A percentile compares a stretch with the other conserved stretches of the same genome.
Conservation (phyloP, 53 echinoderm and acorn worm genomes). For the Arbacia lixula region DNA sequence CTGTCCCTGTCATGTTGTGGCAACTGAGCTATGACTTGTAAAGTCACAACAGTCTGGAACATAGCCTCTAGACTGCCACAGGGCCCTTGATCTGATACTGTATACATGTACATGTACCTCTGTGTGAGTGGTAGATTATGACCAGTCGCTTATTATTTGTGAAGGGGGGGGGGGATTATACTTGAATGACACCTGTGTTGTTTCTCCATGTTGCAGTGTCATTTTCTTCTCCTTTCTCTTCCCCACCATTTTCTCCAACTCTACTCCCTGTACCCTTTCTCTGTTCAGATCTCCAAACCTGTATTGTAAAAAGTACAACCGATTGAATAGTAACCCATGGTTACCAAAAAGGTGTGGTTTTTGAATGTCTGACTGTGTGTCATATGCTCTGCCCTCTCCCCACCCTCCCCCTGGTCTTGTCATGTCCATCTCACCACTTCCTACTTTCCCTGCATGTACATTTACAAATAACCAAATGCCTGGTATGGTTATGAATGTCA, state of each 20-base stretch:
- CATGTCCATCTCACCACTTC: neutral
- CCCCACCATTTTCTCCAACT: neutral
- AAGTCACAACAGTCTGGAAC: too few relatives aligned
- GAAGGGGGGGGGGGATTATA: too few relatives aligned
- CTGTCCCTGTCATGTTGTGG: too few relatives aligned
- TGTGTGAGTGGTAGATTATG: too few relatives aligned
- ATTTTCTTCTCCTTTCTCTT: neutral
- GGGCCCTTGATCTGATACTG: too few relatives aligned
- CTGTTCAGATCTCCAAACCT: slow-evolving; percentile 60
- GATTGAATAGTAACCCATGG: slow-evolving; percentile 56
- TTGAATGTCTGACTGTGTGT: slow-evolving; percentile 26
- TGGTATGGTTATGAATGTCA: too few relatives aligned
- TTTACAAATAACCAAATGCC: too few relatives aligned
- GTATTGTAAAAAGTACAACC: slow-evolving; percentile 61
- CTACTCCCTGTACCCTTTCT: neutral
- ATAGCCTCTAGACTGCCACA: too few relatives aligned
- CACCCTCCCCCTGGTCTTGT: neutral
- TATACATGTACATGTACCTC: too few relatives aligned
- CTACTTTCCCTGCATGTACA: neutral
- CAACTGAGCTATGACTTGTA: too few relatives aligned
- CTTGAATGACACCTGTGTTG: neutral
- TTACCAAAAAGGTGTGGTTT: slow-evolving; percentile 53
- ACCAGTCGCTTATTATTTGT: too few relatives aligned
- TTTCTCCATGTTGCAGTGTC: neutral
- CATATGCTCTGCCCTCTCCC: slow-evolving; percentile 18